Base-by-base conservation (phyloP, 2,797 vertebrate species). In the Otus scops region DNA sequence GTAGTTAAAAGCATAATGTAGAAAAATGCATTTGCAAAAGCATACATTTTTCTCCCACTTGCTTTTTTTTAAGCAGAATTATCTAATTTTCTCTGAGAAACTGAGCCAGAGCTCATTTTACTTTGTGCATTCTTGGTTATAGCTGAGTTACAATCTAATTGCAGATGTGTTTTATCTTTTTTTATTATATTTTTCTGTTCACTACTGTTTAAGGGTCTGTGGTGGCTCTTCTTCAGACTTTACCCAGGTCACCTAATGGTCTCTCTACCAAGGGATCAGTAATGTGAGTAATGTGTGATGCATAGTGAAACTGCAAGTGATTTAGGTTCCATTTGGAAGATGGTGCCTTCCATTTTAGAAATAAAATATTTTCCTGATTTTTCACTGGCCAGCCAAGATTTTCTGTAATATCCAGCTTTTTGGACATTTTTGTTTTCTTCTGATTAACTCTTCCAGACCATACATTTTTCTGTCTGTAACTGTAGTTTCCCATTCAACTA, bases 1-100 rank as follows among this genome's bases (percentile, higher is more conserved):
- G 23, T 59, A 83, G 70, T 89, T 91, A 85, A 84, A 94, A 95
- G 68, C 76, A 67, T 67, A 92, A 89, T 51, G 50, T 20, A 90
- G 65, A 80, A 57, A 92, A 88, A 88, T 43, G 28, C 48, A 88
- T 83, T 80, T 92, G 34, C 57, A 78, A 84, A 92, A 94, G 34
- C 26, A 77, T 75, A 65, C 30, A 18, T 70, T 92, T 88, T 89
- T 75, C 64, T 89, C 51, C 39, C n/a, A 77, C 38, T 64, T 75
- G 7, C 14, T 45, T 41, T 68, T 83, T 64, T 91, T 73, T 24
- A 80, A 85, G 56, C 34, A 70, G 70, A 89, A 60, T 64, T 77
- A 53, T 32, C 39, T 56, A 12, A 74, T 93, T 91, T 89, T 80
- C 71, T 83, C 64, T 11, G 23, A 90, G 77, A 95, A 93, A 81